Evolutionary conservation across 2,113 vertebrate genomes (phyloP).

Genomic region (Corydoras sp.): DNA sequence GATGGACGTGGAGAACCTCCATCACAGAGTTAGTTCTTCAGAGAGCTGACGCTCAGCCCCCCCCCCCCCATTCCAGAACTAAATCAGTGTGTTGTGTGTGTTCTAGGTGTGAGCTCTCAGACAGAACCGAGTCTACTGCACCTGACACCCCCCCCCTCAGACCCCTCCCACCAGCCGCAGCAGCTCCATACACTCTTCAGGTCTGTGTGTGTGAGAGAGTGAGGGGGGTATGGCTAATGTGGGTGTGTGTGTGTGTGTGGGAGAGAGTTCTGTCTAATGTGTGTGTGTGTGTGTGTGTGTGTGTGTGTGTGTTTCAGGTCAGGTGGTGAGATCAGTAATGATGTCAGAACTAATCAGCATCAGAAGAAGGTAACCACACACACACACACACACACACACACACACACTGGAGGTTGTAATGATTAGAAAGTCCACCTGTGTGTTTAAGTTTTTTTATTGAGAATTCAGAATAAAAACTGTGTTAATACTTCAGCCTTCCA

Average conservation of each 20-base stretch:
- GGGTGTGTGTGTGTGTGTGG: not conserved
- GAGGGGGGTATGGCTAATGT: not conserved
- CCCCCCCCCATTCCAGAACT: not conserved
- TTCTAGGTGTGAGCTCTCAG: constrained; percentile 21
- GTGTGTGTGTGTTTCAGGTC: constrained; percentile 25
- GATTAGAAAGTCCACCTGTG: no score
- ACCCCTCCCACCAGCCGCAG: constrained; percentile 29
- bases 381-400: no score
- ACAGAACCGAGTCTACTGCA: not conserved
- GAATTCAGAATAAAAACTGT: no score
- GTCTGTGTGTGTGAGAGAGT: constrained; percentile 4
- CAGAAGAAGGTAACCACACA: not conserved
- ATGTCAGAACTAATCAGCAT: constrained; percentile 6
- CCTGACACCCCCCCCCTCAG: not conserved
- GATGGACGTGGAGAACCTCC: not conserved
- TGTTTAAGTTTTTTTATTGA: no score
- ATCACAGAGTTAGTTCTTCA: not conserved
- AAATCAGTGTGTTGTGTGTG: not conserved
- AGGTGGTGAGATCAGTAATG: constrained; percentile 9
- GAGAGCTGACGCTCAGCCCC: not conserved
- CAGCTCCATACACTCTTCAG: constrained; percentile 21
- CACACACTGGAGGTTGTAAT: no score
- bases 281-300: constrained; percentile 3
- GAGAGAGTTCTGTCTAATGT: not conserved
- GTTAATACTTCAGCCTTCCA: no score